These are phyloP conservation scores for Atta cephalotes DNA, from an alignment of 1,140 invertebrate genomes.

Conservation along the genomic window DNA sequence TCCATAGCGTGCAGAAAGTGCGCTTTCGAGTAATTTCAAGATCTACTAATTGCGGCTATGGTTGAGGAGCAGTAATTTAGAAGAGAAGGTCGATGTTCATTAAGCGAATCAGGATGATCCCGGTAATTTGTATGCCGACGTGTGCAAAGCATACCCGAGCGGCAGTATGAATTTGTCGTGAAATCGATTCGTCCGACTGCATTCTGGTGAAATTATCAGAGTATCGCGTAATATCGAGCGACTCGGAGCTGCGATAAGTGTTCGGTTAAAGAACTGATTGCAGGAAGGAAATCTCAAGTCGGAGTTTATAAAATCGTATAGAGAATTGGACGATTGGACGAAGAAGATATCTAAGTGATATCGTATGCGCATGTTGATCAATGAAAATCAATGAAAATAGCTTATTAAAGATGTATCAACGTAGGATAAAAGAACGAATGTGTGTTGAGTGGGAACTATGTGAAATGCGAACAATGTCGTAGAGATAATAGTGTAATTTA, in stretches of 20 bases:
- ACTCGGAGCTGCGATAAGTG: neutral
- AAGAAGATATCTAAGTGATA: conserved; percentile 5
- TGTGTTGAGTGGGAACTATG: neutral
- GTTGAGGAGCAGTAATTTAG: neutral
- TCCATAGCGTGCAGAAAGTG: conserved; percentile 15
- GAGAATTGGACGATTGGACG: neutral
- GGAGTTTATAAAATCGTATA: neutral
- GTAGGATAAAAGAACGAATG: neutral
- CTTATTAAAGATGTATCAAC: neutral
- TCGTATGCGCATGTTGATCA: neutral
- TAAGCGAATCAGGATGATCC: neutral
- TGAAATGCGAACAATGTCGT: conserved; percentile 20
- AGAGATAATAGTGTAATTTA: neutral
- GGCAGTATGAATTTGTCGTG: conserved; percentile 34
- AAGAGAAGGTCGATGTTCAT: neutral
- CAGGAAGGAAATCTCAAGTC: neutral
- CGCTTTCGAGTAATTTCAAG: conserved; percentile 20
- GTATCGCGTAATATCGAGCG: conserved; percentile 31
- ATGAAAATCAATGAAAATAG: conserved; percentile 12
- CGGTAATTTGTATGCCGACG: neutral
- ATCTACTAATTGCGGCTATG: neutral
- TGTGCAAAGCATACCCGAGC: neutral
- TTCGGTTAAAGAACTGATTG: neutral
- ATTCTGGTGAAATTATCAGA: conserved; percentile 35
- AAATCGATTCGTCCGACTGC: conserved; percentile 44